Conservation (phyloP, 2,888 invertebrate species). For the Thymelicus acteon region DNA sequence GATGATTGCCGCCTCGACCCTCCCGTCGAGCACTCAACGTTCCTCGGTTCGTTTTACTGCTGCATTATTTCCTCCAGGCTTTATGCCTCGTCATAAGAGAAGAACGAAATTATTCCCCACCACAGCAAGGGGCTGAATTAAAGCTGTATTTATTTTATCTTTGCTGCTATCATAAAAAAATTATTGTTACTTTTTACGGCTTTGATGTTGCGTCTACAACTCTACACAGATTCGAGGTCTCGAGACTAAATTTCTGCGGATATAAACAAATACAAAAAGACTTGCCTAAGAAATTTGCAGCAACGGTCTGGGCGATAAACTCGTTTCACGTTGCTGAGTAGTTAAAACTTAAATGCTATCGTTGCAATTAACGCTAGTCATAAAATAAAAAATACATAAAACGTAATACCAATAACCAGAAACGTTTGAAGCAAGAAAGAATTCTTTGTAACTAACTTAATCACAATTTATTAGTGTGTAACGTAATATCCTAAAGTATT, state of each 20-base stretch:
- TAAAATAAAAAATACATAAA: slow-evolving; percentile 36
- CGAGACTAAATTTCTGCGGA: slow-evolving; percentile 24
- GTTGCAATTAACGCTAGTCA: slow-evolving; percentile 34
- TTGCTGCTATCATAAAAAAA: slow-evolving; percentile 65
- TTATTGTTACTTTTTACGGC: slow-evolving; percentile 74
- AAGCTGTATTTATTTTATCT: slow-evolving; percentile 71
- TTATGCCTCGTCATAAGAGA: slow-evolving; percentile 52
- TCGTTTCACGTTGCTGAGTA: slow-evolving; percentile 1
- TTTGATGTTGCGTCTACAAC: slow-evolving; percentile 58
- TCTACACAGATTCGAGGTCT: slow-evolving; percentile 51
- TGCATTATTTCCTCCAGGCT: slow-evolving; percentile 47
- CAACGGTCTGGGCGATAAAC: slow-evolving; percentile 1
- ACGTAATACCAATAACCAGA: slow-evolving; percentile 33
- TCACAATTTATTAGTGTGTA: slow-evolving; percentile 37
- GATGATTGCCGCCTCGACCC: slow-evolving; percentile 62
- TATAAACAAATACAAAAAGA: slow-evolving; percentile 11
- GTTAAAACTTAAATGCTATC: slow-evolving; percentile 5
- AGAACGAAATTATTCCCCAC: slow-evolving; percentile 51
- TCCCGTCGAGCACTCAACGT: slow-evolving; percentile 40
- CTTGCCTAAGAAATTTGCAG: slow-evolving; percentile 10
- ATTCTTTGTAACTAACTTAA: slow-evolving; percentile 36
- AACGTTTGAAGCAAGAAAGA: slow-evolving; percentile 31
- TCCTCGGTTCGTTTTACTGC: slow-evolving; percentile 41
- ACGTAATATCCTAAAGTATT: slow-evolving; percentile 39
- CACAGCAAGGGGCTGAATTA: slow-evolving; percentile 54